Evolutionary conservation across 1,140 invertebrate species (phyloP).

Genomic region (Nephila pilipes): DNA sequence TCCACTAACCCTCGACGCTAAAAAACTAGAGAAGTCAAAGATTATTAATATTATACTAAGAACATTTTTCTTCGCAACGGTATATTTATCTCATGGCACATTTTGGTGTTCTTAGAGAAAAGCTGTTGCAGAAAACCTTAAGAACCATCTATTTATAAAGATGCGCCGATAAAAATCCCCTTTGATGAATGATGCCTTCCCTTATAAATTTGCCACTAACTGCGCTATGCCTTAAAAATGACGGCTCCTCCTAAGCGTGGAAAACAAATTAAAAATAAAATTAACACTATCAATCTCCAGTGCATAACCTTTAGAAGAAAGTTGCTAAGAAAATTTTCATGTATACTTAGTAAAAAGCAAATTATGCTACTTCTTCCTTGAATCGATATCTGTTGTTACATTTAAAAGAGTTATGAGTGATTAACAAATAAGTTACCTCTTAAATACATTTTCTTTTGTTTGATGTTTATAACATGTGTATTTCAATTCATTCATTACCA

Average conservation of each 20-base stretch:
- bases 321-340: constrained; percentile 1
- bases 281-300: constrained; percentile 54
- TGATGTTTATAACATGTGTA: neutral
- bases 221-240: constrained; percentile 52
- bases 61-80: constrained; percentile 45
- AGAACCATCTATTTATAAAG: constrained; percentile 66
- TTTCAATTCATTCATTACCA: no score
- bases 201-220: constrained; percentile 60
- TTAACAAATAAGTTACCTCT: neutral
- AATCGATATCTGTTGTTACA: neutral
- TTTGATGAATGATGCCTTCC: constrained; percentile 56
- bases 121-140: constrained; percentile 50
- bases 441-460: neutral
- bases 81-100: constrained; percentile 59
- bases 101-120: constrained; percentile 40
- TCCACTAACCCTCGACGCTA: neutral
- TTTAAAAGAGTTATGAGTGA: neutral
- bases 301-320: neutral
- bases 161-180: constrained; percentile 58
- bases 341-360: constrained; percentile 19
- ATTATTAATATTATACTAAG: constrained; percentile 60
- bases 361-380: neutral
- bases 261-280: constrained; percentile 70
- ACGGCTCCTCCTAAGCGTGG: constrained; percentile 3
- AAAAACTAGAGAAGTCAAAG: constrained; percentile 17